These are phyloP conservation scores for Mya arenaria DNA, from an alignment of 1,140 invertebrate species.

Conservation along the genomic window DNA sequence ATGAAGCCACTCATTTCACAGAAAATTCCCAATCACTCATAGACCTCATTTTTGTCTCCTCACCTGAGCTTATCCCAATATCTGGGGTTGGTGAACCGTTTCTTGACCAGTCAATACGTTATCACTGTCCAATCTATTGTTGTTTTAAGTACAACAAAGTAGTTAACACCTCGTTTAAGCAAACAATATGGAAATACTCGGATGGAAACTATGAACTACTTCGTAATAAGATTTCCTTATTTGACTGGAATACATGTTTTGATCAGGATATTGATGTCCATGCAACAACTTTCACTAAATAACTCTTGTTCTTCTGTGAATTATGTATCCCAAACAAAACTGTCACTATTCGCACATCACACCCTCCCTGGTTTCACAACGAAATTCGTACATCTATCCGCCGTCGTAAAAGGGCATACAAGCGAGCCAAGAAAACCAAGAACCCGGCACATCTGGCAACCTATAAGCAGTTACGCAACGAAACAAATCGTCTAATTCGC, in stretches of 20 bases:
- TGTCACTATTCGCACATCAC: no score
- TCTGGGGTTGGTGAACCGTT: slow-evolving; percentile 6
- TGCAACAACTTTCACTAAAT: neutral
- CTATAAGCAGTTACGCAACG: no score
- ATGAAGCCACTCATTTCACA: slow-evolving; percentile 8
- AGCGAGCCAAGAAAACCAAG: no score
- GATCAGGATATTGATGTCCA: slow-evolving; percentile 1
- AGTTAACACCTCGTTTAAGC: neutral
- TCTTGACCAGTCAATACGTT: neutral
- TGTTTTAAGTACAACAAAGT: neutral
- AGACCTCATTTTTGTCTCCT: neutral
- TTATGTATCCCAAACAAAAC: no score
- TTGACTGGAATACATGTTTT: neutral
- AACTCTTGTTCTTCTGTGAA: no score
- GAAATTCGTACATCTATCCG: no score
- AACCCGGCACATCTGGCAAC: no score
- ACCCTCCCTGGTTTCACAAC: no score
- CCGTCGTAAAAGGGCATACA: no score
- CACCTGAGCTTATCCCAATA: neutral
- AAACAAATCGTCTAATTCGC: no score
- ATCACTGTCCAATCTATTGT: slow-evolving; percentile 12
- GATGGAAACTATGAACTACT: neutral
- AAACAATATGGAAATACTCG: neutral
- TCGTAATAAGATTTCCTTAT: neutral
- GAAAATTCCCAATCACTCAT: slow-evolving; percentile 1